Base-by-base conservation (phyloP, 2,888 invertebrate genomes). In the Podotricha telesiphe region DNA sequence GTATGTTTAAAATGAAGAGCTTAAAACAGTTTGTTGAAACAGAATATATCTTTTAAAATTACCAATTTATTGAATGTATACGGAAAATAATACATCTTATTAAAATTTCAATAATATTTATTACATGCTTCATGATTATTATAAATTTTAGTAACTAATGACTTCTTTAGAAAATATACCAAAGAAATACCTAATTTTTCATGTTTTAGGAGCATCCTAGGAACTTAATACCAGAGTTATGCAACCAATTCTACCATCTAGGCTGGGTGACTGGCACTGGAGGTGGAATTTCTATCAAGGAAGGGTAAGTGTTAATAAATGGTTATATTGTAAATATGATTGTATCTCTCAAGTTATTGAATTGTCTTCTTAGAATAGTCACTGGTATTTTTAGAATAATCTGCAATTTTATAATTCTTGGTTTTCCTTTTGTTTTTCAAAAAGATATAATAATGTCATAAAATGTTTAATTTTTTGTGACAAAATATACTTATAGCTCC, bases 261-360 rank as follows among this genome's bases (percentile, higher is more conserved):
- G 99, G 98, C 80, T 99, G 99, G 99, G 98, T 98, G 0, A 98
- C 98, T 5, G 99, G 99, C 7, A 99, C 99, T 28, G 99, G 99
- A 17, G 99, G 99, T 58, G 98, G 98, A 58, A 97, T 99, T 75
- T 98, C 97, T 75, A 98, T 99, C 50, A 98, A 96, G 87, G 88
- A 95, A 75, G 96, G 96, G 97, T 97, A 89, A 86, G 13, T 42
- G 11, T 42, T 37, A 37, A 37, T 37, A 37, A 37, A 8, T 8
- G 8, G 10, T 10, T 37, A 10, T 37, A 37, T 37, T 37, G 1
- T 37, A 37, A 37, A 37, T 8, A 37, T 37, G 37, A 4, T 8
- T 37, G 10, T 37, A 37, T 37, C 37, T 37, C 10, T 37, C 1
- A 37, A 10, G 37, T 37, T 6, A 37, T 10, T 37, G 28, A 28